phyloP scores from a whole-genome alignment of 1,140 invertebrate genomes.

The Caenorhabditis briggsae region DNA sequence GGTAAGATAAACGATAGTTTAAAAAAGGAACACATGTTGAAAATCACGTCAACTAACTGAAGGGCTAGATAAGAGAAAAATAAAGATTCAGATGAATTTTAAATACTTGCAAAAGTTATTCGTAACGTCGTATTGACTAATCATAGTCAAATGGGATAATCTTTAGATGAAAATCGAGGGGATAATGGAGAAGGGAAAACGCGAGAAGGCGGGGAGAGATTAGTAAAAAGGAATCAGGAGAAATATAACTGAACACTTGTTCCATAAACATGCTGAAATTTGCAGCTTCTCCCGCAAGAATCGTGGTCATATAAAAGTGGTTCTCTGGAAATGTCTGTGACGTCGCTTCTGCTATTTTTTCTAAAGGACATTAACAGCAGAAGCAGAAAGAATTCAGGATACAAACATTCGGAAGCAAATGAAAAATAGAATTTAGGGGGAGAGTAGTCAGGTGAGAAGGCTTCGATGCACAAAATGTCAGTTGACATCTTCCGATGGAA shows the following conservation, averaged over 20 bases:
- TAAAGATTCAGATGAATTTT: not conserved
- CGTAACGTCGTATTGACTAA: slow-evolving; percentile 25
- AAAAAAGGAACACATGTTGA: slow-evolving; percentile 7
- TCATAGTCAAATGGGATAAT: slow-evolving; percentile 8
- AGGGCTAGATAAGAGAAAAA: not conserved
- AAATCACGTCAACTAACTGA: not conserved
- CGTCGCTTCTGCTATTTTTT: too few relatives aligned
- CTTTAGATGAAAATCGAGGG: slow-evolving; percentile 2
- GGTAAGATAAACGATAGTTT: not conserved
- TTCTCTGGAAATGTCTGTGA: too few relatives aligned
- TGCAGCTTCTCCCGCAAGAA: not conserved
- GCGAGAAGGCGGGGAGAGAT: not conserved
- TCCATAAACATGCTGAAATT: not conserved
- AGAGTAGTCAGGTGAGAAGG: too few relatives aligned
- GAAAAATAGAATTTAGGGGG: too few relatives aligned
- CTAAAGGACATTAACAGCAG: too few relatives aligned
- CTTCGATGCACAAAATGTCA: too few relatives aligned
- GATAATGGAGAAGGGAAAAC: not conserved
- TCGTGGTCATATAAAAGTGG: too few relatives aligned
- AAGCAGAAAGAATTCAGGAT: too few relatives aligned
- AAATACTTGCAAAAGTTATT: not conserved
- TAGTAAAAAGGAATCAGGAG: not conserved
- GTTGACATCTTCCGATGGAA: too few relatives aligned
- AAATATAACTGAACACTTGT: slow-evolving; percentile 1
- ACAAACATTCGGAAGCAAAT: too few relatives aligned